Evolutionary conservation across 1,140 invertebrate species (phyloP).

Genomic region (Probaryconus sp.): DNA sequence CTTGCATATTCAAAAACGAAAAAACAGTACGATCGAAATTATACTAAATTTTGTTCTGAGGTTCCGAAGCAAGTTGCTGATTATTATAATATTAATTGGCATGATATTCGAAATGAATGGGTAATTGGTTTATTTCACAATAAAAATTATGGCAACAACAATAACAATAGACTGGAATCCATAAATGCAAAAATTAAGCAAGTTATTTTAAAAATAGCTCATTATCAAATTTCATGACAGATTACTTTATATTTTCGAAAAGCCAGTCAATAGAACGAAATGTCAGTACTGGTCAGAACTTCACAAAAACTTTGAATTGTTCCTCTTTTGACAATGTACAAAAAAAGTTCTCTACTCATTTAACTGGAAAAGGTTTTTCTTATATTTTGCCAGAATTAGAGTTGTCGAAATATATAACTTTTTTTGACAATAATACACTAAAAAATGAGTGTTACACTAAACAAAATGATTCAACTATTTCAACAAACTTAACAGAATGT

Average conservation of each 20-base stretch:
- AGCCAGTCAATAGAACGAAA: background rate
- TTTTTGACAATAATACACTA: background rate
- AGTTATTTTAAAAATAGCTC: constrained; percentile 3
- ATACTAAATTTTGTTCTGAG: too few relatives aligned
- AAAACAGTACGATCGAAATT: too few relatives aligned
- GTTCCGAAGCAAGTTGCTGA: background rate
- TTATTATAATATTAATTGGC: constrained; percentile 11
- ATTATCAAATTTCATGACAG: background rate
- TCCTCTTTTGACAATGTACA: background rate
- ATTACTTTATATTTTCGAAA: constrained; percentile 7
- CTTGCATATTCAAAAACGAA: too few relatives aligned
- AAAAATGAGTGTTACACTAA: constrained; percentile 6
- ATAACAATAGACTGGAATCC: constrained; percentile 5
- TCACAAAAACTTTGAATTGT: background rate
- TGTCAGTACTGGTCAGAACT: background rate
- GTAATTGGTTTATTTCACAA: background rate
- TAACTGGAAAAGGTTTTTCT: constrained; percentile 4
- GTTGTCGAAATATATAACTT: background rate
- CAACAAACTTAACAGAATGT: background rate
- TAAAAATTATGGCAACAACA: background rate
- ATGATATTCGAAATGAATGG: constrained; percentile 1
- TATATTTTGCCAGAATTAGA: constrained; percentile 7
- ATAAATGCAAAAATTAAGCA: too few relatives aligned
- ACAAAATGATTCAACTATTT: background rate
- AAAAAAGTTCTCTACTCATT: background rate